Evolutionary conservation across 2,797 vertebrate species (phyloP).

Genomic region (Falco rusticolus): DNA sequence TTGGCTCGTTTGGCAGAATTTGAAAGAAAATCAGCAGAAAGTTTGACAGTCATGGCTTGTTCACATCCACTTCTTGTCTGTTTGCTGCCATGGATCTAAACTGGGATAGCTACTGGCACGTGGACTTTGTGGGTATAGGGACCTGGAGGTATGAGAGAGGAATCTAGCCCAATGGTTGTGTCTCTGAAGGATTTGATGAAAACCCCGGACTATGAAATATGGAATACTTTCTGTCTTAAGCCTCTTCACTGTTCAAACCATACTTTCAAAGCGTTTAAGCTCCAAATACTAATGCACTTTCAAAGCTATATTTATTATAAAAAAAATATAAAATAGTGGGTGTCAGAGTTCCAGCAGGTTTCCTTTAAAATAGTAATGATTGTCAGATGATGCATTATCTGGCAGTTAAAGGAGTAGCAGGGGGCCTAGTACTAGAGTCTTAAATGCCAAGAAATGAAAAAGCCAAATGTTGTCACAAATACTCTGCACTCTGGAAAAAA

Average conservation of each 20-base stretch:
- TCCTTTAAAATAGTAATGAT: background rate
- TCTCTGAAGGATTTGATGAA: background rate
- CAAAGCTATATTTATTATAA: background rate
- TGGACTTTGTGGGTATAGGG: background rate
- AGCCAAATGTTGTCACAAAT: conserved; percentile 1
- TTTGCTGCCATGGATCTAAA: background rate
- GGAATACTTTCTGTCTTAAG: background rate
- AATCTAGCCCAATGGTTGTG: background rate
- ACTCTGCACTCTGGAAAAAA: background rate
- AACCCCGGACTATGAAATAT: background rate
- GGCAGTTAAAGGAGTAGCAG: background rate
- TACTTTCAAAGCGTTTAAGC: background rate
- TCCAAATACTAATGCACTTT: background rate
- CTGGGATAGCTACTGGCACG: background rate
- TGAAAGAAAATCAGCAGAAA: background rate
- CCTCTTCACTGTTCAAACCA: background rate
- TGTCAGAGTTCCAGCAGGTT: background rate
- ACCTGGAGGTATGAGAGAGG: background rate
- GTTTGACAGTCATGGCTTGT: background rate
- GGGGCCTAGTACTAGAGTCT: background rate
- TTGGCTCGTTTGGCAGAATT: background rate
- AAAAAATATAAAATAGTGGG: background rate
- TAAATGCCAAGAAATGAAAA: conserved; percentile 8
- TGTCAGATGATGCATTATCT: background rate
- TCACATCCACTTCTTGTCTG: background rate